Evolutionary conservation across 1,140 invertebrate species (phyloP), one percentile per base, ranked within the genome.

Genomic region (Macrobrachium nipponense): DNA sequence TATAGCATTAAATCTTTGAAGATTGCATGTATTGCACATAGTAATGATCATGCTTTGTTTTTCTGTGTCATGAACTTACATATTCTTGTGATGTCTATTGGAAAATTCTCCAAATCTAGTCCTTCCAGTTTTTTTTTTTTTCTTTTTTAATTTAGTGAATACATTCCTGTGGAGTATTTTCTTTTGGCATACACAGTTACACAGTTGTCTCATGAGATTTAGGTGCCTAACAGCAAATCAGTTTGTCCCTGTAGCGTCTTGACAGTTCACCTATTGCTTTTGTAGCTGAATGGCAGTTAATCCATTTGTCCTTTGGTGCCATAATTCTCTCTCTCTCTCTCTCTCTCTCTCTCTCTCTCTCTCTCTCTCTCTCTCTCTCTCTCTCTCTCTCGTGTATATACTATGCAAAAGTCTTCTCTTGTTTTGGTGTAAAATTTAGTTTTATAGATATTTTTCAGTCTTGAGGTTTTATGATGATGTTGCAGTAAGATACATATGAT

Each of bases 321-420:
- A 8, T 51, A 27, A 36, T 15, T 72, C 70, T 72, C 70, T 70
- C 66, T 70, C 66, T 70, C 66, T 70, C 66, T 72, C 68, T 72
- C 68, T 72, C 68, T 72, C 68, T 36, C 27, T 36, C 27, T 36
- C 27, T 36, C 27, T 36, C 27, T 2, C 4, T n/a, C n/a, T 72
- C 70, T 72, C 70, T 70, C 66, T 70, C 66, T 70, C 66, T 70
- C 66, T 72, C 68, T 72, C 68, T 72, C 68, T 72, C 68, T 36
- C 27, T 36, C 27, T 36, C 27, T 36, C 27, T 36, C 27, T 2
- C 4, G 27, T 36, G 27, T 36, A 36, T 36, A 36, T 36, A 36
- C 27, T 36, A 4, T 64, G 3, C 5, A 3, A 18, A 2, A 36
- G 27, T 36, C 27, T 36, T 36, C 27, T 36, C 27, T 36, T 36